Base-by-base conservation (phyloP, 2,797 vertebrate genomes). In the Dipus sagitta region DNA sequence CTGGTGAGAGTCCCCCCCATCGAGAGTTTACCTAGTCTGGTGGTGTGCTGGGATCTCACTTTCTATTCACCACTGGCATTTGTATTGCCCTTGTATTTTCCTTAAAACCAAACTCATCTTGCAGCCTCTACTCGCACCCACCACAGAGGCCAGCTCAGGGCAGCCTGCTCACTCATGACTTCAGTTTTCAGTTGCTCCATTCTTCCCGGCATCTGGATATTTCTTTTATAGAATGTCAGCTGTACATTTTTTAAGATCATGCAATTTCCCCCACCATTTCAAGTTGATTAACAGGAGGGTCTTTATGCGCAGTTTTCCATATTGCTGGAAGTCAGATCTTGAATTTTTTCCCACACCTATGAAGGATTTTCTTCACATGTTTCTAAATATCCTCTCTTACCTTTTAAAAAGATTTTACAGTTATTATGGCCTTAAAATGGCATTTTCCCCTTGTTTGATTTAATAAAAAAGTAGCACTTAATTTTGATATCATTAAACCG, bases 401-500 rank as follows among this genome's bases (percentile, higher is more conserved):
- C 54, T 84, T 90, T 94, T 88, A 47, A 24, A 86, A 93, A 87
- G 47, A 72, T 79, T 93, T 95, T 34, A 85, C 67, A 79, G 88
- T 92, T 88, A 47, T 34, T 88, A n/a, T 89, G 70, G 30, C 42
- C 75, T 97, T 89, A 91, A 86, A 95, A 90, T 96, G 67, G 21
- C 10, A 92, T 94, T 88, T 52, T 14, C 68, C 42, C 24, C 58
- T 70, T 54, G 89, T 91, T 85, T 91, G 5, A 92, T 94, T 95
- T 89, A 94, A 78, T 91, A 82, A 92, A 88, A 93, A 91, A 70
- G 17, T 21, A 72, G n/a, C 70, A 86, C 71, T 68, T 85, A 88
- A 86, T 93, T 95, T 72, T 94, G 86, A n/a, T 95, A 70, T 71
- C 80, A 77, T 81, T 92, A 94, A 70, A 91, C 24, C 58, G 91